Conservation (phyloP, 2,797 vertebrate genomes). For the Falco cherrug region DNA sequence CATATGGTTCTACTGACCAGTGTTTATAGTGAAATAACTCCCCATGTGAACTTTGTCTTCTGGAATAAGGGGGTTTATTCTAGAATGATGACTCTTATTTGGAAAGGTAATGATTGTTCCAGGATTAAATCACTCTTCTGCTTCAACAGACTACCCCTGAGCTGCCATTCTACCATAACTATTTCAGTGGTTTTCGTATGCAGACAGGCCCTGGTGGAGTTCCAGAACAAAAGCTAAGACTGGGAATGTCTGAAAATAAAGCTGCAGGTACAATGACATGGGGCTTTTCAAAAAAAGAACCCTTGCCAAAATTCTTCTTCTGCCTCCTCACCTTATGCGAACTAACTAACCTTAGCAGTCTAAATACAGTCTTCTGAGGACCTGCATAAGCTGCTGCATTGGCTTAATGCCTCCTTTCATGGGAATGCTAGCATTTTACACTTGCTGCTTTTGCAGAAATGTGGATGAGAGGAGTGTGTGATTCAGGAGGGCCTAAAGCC, state of each 20-base stretch:
- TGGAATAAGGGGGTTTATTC: not conserved
- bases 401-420: not conserved
- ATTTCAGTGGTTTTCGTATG: not conserved
- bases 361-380: not conserved
- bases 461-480: not conserved
- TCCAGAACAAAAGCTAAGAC: conserved; percentile 1
- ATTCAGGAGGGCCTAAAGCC: not conserved
- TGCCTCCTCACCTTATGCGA: not conserved
- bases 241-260: not conserved
- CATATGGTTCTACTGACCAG: not conserved
- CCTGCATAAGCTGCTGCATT: not conserved
- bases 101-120: not conserved
- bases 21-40: not conserved
- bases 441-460: not conserved
- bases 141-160: not conserved
- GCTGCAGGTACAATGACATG: not conserved
- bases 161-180: not conserved
- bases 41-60: not conserved
- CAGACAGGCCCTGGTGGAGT: not conserved
- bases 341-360: not conserved
- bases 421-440: not conserved
- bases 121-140: not conserved
- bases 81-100: not conserved
- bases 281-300: not conserved
- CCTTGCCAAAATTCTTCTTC: not conserved